phyloP scores from a whole-genome alignment of 2,113 vertebrate genomes.

The Athene cunicularia region DNA sequence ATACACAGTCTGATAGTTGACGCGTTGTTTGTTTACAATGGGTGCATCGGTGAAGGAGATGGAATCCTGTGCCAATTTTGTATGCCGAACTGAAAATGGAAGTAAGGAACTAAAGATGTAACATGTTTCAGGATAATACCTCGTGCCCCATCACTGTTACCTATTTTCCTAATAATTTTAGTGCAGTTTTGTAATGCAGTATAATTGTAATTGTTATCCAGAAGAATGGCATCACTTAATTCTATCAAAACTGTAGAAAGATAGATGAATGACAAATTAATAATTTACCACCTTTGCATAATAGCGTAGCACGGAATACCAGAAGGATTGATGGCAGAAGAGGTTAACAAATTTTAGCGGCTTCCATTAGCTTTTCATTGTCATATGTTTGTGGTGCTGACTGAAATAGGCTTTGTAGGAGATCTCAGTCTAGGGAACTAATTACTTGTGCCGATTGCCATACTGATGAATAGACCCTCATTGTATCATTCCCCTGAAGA shows the following conservation, averaged over 20 bases:
- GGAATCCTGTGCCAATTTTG: neutral
- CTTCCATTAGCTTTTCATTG: slow-evolving; percentile 87
- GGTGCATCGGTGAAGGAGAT: neutral
- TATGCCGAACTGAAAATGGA: neutral
- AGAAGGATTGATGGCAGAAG: slow-evolving; percentile 82
- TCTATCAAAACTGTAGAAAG: slow-evolving; percentile 79
- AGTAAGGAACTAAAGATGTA: neutral
- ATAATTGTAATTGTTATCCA: slow-evolving; percentile 89
- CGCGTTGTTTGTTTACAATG: neutral
- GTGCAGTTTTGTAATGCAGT: slow-evolving; percentile 63
- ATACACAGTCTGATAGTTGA: neutral
- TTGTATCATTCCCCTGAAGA: slow-evolving; percentile 87
- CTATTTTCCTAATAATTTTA: slow-evolving; percentile 68
- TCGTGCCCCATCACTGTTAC: slow-evolving; percentile 10
- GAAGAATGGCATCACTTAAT: slow-evolving; percentile 85
- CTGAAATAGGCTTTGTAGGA: slow-evolving; percentile 87
- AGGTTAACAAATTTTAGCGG: slow-evolving; percentile 85
- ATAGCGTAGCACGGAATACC: slow-evolving; percentile 74
- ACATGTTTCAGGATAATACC: slow-evolving; percentile 5
- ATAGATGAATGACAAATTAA: slow-evolving; percentile 89
- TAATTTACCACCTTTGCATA: slow-evolving; percentile 93
- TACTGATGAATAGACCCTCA: slow-evolving; percentile 92
- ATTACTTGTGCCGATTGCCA: slow-evolving; percentile 88
- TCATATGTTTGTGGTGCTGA: slow-evolving; percentile 82
- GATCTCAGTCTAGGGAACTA: slow-evolving; percentile 86